phyloP scores from a whole-genome alignment of 2,113 vertebrate genomes.

The Cacatua alba region DNA sequence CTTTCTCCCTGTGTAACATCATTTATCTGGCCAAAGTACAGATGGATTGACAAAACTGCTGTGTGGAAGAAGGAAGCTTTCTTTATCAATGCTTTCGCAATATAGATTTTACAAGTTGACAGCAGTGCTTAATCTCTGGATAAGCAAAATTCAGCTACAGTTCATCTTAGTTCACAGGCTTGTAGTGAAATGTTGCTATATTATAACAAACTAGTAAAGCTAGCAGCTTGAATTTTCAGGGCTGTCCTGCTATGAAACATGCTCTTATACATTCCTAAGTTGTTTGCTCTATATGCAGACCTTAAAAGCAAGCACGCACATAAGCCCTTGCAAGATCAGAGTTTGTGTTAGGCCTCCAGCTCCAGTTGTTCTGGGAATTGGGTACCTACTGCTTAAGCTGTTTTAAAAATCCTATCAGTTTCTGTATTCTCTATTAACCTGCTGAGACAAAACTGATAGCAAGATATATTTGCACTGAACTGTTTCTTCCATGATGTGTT shows the following conservation, averaged over 20 bases:
- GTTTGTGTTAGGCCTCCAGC: neutral
- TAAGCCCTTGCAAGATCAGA: neutral
- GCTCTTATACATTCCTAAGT: neutral
- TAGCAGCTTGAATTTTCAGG: neutral
- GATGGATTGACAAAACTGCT: neutral
- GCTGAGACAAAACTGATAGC: neutral
- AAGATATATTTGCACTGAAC: neutral
- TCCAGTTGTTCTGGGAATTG: neutral
- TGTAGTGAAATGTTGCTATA: neutral
- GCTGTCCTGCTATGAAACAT: neutral
- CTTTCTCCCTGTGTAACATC: neutral
- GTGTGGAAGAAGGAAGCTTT: neutral
- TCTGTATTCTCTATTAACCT: neutral
- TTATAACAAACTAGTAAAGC: neutral
- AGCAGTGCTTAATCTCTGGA: neutral
- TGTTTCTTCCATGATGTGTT: neutral
- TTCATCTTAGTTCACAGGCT: neutral
- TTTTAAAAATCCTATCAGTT: neutral
- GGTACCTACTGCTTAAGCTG: neutral
- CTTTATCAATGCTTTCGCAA: neutral
- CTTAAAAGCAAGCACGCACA: neutral
- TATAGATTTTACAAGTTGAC: constrained; percentile 20
- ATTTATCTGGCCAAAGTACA: neutral
- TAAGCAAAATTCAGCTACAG: constrained; percentile 18
- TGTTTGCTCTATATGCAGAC: neutral